These are phyloP conservation scores for Gortyna flavago DNA, from an alignment of 2,888 invertebrate species.

Conservation along the genomic window DNA sequence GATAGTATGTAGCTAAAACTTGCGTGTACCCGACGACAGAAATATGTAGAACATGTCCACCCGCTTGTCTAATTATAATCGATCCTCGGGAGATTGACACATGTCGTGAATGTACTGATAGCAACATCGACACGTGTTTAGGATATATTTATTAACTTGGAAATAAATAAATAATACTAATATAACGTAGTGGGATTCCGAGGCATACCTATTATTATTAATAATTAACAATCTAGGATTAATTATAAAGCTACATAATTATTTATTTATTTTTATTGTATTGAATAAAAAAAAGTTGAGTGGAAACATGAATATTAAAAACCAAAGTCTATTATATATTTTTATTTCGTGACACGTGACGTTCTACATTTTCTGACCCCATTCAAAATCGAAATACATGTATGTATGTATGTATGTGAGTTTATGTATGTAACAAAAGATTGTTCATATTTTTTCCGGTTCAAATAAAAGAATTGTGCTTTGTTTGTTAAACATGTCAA, in stretches of 20 bases:
- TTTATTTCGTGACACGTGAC: not conserved
- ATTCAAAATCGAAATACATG: not conserved
- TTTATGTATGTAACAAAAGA: not conserved
- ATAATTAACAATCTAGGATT: not conserved
- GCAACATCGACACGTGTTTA: constrained; percentile 26
- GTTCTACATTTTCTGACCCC: not conserved
- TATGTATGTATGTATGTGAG: not conserved
- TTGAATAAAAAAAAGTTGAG: not conserved
- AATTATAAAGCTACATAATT: not conserved
- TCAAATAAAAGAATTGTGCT: not conserved
- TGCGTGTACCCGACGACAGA: constrained; percentile 59
- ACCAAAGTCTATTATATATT: not conserved
- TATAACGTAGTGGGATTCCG: no score
- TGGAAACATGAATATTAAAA: not conserved
- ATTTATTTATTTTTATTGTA: not conserved
- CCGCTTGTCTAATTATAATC: constrained; percentile 78
- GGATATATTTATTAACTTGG: not conserved
- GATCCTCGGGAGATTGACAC: constrained; percentile 79
- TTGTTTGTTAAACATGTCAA: not conserved
- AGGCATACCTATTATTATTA: not conserved
- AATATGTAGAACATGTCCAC: constrained; percentile 72
- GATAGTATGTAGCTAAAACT: constrained; percentile 31
- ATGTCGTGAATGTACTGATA: constrained; percentile 67
- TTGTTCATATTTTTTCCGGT: not conserved
- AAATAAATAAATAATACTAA: not conserved